Evolutionary conservation across 2,797 vertebrate species (phyloP).

Genomic region (Gobionotothen gibberifrons): DNA sequence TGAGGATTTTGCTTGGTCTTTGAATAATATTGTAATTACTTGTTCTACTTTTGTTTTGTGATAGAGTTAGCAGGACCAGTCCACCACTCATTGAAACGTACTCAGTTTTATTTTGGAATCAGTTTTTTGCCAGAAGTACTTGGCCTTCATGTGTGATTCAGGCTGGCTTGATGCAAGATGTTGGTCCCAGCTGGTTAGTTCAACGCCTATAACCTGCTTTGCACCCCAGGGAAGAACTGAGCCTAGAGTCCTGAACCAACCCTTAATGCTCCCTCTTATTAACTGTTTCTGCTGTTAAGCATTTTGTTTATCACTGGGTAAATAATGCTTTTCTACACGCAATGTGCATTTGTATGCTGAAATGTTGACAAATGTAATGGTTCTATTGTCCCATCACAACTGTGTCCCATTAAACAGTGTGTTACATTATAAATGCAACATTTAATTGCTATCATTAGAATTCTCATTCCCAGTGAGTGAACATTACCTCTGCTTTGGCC

Average conservation of each 20-base stretch:
- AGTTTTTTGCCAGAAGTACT: slow-evolving; percentile 3
- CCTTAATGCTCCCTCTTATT: slow-evolving; percentile 20
- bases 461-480: slow-evolving; percentile 15
- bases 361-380: slow-evolving; percentile 17
- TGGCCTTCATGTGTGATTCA: not conserved
- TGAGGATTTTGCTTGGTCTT: not conserved
- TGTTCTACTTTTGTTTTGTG: not conserved
- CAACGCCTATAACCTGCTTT: slow-evolving; percentile 52
- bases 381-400: not conserved
- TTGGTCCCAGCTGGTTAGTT: slow-evolving; percentile 74
- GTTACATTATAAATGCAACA: not conserved
- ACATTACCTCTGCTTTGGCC: slow-evolving; percentile 14
- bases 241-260: slow-evolving; percentile 28
- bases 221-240: slow-evolving; percentile 31
- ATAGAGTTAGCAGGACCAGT: not conserved
- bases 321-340: not conserved
- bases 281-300: not conserved
- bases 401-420: not conserved
- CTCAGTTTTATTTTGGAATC: slow-evolving; percentile 39
- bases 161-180: not conserved
- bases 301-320: slow-evolving; percentile 1
- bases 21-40: not conserved
- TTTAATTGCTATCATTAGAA: not conserved
- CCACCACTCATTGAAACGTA: not conserved
- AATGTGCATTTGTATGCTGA: slow-evolving; percentile 1